Base-by-base conservation (phyloP, 1,140 invertebrate genomes). In the Pogonus chalceus region DNA sequence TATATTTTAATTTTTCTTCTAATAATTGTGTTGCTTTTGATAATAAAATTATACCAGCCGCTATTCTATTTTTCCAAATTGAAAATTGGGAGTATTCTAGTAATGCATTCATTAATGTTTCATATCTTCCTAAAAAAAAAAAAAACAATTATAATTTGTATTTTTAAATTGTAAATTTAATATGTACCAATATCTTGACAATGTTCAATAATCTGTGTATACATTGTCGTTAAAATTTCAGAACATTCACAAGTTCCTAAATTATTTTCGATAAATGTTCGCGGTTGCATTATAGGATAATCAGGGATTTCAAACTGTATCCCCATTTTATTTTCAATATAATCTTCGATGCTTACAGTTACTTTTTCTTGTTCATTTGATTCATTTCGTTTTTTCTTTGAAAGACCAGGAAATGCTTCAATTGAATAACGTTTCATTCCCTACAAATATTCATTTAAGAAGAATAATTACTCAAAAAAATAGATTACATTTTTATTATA, bases 131-230 rank as follows among this genome's bases (percentile, higher is more conserved):
- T 31, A 31, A 14, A 31, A 14, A 7, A 31, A 7, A 31, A 14
- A 7, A 14, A 7, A 31, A 7, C 4, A 14, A 7, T 31, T 7
- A 14, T 31, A 4, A 31, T 14, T 7, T 31, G 26, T 31, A 14
- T 31, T 14, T 7, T 14, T 7, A 4, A 7, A 14, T 31, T 4
- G 4, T 7, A 7, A 7, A 14, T 31, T 31, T 4, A 7, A 7
- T 4, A 9, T 56, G 63, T 64, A 78, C 77, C 75, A 49, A 77
- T 75, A 26, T 74, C 75, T 20, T 67, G 66, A 59, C 76, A 80
- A 56, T 82, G 79, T 4, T 76, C 72, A 16, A 81, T 66, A 2
- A 79, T 69, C 60, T 81, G 78, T 1, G 65, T 70, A 49, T 81
- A 81, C n/a, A 74, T 71, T 0, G 73, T 72, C 7, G 68, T 65